Conservation (phyloP, 1,140 invertebrate genomes). For the Aphis gossypii region DNA sequence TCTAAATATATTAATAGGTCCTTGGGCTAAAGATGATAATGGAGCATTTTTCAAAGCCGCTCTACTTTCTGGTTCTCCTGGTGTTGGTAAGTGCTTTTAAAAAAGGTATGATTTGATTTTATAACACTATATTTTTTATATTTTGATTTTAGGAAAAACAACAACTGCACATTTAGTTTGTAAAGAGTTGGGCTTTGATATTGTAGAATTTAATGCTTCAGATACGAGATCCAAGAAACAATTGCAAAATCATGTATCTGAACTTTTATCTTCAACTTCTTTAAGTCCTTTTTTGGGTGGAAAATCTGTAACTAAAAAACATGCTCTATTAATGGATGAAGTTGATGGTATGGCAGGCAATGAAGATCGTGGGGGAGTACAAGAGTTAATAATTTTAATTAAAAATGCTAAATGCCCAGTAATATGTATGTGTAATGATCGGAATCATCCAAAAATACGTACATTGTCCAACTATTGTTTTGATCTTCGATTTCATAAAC, state of each 20-base stretch:
- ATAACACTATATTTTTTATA: constrained; percentile 63
- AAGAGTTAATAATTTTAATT: constrained; percentile 92
- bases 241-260: constrained; percentile 82
- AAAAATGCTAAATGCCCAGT: constrained; percentile 91
- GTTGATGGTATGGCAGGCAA: constrained; percentile 99
- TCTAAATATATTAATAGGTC: constrained; percentile 63
- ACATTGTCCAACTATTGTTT: constrained; percentile 94
- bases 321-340: constrained; percentile 98
- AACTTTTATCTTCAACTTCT: constrained; percentile 77
- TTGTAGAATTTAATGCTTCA: constrained; percentile 96
- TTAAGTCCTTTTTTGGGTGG: constrained; percentile 65
- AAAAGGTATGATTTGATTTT: background rate
- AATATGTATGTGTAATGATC: constrained; percentile 98
- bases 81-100: constrained; percentile 71
- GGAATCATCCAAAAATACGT: constrained; percentile 92
- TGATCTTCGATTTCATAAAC: constrained; percentile 86
- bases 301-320: constrained; percentile 68
- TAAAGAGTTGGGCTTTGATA: constrained; percentile 87
- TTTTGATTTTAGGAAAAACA: constrained; percentile 77
- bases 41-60: constrained; percentile 92
- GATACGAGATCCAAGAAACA: constrained; percentile 93
- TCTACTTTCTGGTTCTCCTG: constrained; percentile 93
- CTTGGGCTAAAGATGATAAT: constrained; percentile 80
- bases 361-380: constrained; percentile 95
- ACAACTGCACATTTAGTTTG: constrained; percentile 84